Base-by-base conservation (phyloP, 1,140 invertebrate species). In the Pseudomyrmex sp. region DNA sequence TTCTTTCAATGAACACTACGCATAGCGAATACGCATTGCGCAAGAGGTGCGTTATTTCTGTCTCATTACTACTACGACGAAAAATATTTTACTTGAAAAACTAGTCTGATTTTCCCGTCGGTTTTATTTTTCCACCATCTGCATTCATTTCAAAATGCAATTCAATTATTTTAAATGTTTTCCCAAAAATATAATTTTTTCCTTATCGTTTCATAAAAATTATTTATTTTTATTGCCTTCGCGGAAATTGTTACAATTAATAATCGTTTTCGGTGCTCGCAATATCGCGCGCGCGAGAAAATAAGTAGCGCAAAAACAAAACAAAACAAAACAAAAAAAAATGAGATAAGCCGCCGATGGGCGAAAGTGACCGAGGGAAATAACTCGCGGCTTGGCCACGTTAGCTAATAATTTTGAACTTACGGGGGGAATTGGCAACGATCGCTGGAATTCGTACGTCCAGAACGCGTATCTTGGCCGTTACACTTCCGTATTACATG, bases 341-440 rank as follows among this genome's bases (percentile, higher is more conserved):
- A 77, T 4, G 44, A 23, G 56, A 58, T 18, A 15, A 2, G 15
- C 44, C 9, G 0, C 26, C 44, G 52, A 46, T 59, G 5, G 10
- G 18, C 52, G 35, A 20, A 84, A 56, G 35, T 63, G 48, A 50
- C 58, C 23, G 66, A 80, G 35, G 20, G 35, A 84, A 84, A 77
- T 79, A 18, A 62, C n/a, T 84, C 18, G 48, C 66, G 75, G 18
- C 20, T 84, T 58, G 48, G 48, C n/a, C 20, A 20, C 44, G 50
- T 65, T 26, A 84, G 35, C 35, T 7, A 80, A 84, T 72, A 84
- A 80, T 50, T 18, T 56, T 12, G 26, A 84, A 80, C 58, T 72
- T 69, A 80, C 46, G 35, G 26, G 5, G 5, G 5, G 35, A n/a
- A 66, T 62, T 83, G 72, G 79, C 77, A 82, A 20, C 10, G 48